A percentile compares a stretch with the other conserved stretches of the same genome.
Evolutionary conservation across 2,797 vertebrate genomes (phyloP).

Genomic region (Labroides dimidiatus): DNA sequence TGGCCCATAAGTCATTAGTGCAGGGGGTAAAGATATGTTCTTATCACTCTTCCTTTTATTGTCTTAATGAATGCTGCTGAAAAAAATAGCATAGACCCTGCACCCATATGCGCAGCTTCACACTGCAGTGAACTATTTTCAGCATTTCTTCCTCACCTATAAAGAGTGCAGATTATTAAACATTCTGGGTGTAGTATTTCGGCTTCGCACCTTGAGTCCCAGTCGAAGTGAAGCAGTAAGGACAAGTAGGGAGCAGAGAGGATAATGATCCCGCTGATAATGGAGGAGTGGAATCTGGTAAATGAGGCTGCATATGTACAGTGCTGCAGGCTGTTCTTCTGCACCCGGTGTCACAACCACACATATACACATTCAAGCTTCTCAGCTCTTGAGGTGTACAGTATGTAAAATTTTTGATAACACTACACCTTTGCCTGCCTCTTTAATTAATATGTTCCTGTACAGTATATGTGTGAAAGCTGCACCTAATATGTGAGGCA

Average conservation of each 20-base stretch:
- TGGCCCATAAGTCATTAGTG: too few relatives aligned
- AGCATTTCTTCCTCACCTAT: neutral
- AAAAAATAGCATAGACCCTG: neutral
- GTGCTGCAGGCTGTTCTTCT: slow-evolving; percentile 73
- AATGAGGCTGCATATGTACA: slow-evolving; percentile 71
- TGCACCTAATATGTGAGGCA: slow-evolving; percentile 20
- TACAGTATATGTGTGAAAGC: slow-evolving; percentile 3
- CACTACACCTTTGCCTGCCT: slow-evolving; percentile 25
- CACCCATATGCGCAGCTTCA: neutral
- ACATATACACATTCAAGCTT: slow-evolving; percentile 21
- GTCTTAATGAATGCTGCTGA: slow-evolving; percentile 4
- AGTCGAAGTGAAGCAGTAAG: slow-evolving; percentile 38
- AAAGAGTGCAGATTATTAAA: slow-evolving; percentile 29
- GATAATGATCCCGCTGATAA: slow-evolving; percentile 75
- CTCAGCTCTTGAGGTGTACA: slow-evolving; percentile 27
- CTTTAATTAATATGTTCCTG: neutral
- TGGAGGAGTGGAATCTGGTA: slow-evolving; percentile 68
- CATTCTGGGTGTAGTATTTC: slow-evolving; percentile 36
- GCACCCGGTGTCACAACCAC: slow-evolving; percentile 39
- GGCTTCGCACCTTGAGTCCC: slow-evolving; percentile 51
- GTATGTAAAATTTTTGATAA: slow-evolving; percentile 42
- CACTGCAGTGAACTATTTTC: slow-evolving; percentile 12
- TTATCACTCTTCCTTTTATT: neutral
- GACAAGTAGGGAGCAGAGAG: slow-evolving; percentile 51
- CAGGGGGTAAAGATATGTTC: too few relatives aligned